A percentile compares a stretch with the other conserved stretches of the same genome.
phyloP scores from a whole-genome alignment of 2,888 invertebrate species.

The Limnephilus lunatus region DNA sequence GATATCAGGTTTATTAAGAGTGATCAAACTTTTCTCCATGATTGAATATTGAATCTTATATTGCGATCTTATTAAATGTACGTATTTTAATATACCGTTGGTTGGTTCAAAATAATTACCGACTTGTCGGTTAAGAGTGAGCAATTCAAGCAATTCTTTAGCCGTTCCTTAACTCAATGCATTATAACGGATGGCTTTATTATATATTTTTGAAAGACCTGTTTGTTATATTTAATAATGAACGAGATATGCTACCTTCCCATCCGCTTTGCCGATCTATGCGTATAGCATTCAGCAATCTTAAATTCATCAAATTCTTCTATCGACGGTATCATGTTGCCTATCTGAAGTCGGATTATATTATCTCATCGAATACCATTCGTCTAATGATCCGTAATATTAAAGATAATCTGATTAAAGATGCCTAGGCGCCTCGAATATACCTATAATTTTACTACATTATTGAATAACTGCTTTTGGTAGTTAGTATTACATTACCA shows the following conservation, averaged over 20 bases:
- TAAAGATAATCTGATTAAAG: not conserved
- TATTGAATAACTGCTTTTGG: not conserved
- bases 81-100: not conserved
- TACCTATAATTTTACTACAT: not conserved
- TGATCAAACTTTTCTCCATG: not conserved
- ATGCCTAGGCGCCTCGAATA: not conserved
- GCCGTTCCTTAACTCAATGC: not conserved
- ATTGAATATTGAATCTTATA: not conserved
- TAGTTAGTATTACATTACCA: not conserved
- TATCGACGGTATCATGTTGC: not conserved
- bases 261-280: not conserved
- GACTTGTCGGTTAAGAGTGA: not conserved
- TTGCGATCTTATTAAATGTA: not conserved
- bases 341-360: not conserved
- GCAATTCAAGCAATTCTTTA: not conserved
- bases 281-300: not conserved
- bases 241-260: not conserved
- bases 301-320: not conserved
- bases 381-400: not conserved
- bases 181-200: not conserved
- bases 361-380: slow-evolving; percentile 4
- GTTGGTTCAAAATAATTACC: not conserved
- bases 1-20: not conserved
- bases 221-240: not conserved
- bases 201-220: not conserved